These are phyloP conservation scores for Thereva unica DNA, from an alignment of 2,888 invertebrate species.

Conservation along the genomic window DNA sequence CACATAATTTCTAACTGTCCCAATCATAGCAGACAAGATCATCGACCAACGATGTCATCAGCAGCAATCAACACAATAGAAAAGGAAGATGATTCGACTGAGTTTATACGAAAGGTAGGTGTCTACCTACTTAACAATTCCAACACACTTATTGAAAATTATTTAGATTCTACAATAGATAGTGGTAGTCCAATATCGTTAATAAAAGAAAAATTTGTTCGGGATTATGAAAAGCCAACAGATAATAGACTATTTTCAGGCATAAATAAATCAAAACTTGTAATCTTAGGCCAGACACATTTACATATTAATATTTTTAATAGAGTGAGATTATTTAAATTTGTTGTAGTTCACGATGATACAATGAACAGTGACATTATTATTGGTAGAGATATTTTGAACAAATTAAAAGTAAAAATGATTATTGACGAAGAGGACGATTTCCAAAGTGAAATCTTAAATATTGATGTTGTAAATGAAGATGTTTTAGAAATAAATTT, in stretches of 20 bases:
- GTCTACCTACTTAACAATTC: too few relatives aligned
- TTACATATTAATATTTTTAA: not conserved
- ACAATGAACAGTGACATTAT: not conserved
- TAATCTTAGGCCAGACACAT: not conserved
- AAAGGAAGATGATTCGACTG: too few relatives aligned
- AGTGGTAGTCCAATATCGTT: not conserved
- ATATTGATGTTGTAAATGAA: not conserved
- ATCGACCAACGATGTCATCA: not conserved
- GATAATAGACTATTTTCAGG: not conserved
- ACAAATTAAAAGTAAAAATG: not conserved
- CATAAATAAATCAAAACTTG: not conserved
- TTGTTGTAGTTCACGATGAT: not conserved
- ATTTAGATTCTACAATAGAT: not conserved
- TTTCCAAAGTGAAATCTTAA: not conserved
- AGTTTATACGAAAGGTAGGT: too few relatives aligned
- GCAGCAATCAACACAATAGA: too few relatives aligned
- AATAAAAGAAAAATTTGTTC: not conserved
- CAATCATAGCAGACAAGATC: not conserved
- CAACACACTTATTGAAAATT: too few relatives aligned
- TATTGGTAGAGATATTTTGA: conserved; percentile 6
- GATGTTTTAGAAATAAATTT: not conserved
- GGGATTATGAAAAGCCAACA: not conserved
- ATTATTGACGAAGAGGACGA: not conserved
- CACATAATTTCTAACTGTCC: not conserved
- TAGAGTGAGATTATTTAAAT: not conserved